Evolutionary conservation across 2,113 vertebrate genomes (phyloP), one percentile per base, ranked within the genome.

Genomic region (Desmodus rotundus): DNA sequence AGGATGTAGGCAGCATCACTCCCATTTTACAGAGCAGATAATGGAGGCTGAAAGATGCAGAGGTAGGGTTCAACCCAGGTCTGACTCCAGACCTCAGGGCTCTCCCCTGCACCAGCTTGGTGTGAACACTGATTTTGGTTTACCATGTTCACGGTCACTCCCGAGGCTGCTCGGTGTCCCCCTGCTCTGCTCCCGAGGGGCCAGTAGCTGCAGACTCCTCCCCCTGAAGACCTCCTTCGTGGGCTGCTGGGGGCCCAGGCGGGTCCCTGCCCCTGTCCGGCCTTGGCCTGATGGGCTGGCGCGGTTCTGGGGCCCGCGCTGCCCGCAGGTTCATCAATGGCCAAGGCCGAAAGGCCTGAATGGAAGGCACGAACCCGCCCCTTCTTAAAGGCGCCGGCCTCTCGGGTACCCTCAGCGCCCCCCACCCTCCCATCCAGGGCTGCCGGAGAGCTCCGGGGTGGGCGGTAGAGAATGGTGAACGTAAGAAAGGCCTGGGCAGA

Each of bases 361-460:
- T 97, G 97, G 95, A 97, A 91, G 93, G 96, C 95, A 92, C n/a
- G 68, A 97, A 82, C 93, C 96, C 97, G 97, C 97, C 97, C 95
- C 97, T 97, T 97, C 95, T 97, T 97, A 97, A 97, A 97, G 97
- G 97, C 47, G 81, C 97, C 93, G 10, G 80, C 58, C 82, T 88
- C 85, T 9, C 26, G 17, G 73, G 83, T 61, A 72, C 73, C 77
- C 45, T 36, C 54, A 3, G 73, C 31, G 50, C 91, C 52, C 68
- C 70, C 41, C 31, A 22, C 81, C 58, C 10, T 10, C n/a, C 0
- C 58, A 13, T 10, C n/a, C 0, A 1, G 47, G 81, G 76, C 63
- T 36, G 85, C 68, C 4, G 2, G 9, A 38, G 87, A 67, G 93
- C 89, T 93, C 83, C 87, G 16, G 80, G 94, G 94, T 95, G 95